A percentile compares a stretch with the other conserved stretches of the same genome.
Conservation (phyloP, 37 sponge, comb jelly and placozoan genomes). For the Aplysina aerophoba region DNA sequence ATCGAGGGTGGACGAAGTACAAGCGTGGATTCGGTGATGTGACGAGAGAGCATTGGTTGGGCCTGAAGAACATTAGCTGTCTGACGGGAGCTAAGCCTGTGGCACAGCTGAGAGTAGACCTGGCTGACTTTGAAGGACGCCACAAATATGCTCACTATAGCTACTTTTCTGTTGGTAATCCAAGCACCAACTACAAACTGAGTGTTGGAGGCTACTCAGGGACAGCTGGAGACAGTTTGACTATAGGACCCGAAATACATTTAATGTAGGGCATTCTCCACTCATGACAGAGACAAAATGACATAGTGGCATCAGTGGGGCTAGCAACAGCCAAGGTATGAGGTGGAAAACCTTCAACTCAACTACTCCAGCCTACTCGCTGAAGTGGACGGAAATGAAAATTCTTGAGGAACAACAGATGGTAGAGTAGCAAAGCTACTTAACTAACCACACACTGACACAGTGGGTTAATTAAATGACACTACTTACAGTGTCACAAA, state of each 20-base stretch:
- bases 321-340: no score
- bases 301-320: neutral
- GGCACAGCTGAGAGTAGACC: neutral
- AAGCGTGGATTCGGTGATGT: constrained; percentile 60
- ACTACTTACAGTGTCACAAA: no score
- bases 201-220: constrained; percentile 4
- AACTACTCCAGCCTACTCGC: neutral
- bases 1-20: constrained; percentile 44
- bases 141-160: neutral
- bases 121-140: constrained; percentile 4
- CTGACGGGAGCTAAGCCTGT: constrained; percentile 25
- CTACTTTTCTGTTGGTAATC: constrained; percentile 22
- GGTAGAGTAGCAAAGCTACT: no score
- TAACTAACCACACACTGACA: no score
- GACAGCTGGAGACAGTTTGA: neutral
- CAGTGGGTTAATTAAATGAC: no score
- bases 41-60: constrained; percentile 69
- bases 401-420: no score
- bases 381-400: constrained; percentile 18
- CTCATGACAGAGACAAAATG: no score
- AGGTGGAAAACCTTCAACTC: no score
- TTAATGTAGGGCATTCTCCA: no score
- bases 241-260: neutral
- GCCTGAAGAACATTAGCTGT: constrained; percentile 57
- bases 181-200: constrained; percentile 31